Base-by-base conservation (phyloP, 1,140 invertebrate species). In the Zophobas atratus region DNA sequence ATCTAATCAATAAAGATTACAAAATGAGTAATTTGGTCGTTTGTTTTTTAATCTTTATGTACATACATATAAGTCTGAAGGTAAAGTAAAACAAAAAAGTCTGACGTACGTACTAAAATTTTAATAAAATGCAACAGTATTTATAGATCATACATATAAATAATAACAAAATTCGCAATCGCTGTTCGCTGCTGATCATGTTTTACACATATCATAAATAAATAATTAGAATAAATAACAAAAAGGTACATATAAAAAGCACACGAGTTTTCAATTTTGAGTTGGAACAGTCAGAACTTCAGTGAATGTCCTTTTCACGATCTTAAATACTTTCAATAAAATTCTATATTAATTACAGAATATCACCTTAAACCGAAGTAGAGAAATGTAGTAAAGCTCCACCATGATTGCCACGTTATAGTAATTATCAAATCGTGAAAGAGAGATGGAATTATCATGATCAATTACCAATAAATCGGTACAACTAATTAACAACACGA, bases 221-320 rank as follows among this genome's bases (percentile, higher is more conserved):
- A 51, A 51, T 51, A 51, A 51, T 51, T 51, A 51, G 4, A 51
- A 51, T 51, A 51, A 51, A 51, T 51, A 51, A 51, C n/a, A 51
- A 46, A 51, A 51, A n/a, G 2, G 49, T 51, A 51, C 49, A 51
- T 20, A 51, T 51, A 51, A 51, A 51, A 51, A 51, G 49, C 49
- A 51, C 4, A 51, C 20, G 6, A 2, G 4, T n/a, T 2, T 51
- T n/a, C 3, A 46, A 8, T 46, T 46, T 46, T 8, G 43, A n/a
- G n/a, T n/a, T 20, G n/a, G n/a, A n/a, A 5, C 2, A 51, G 49
- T 6, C 2, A 51, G 20, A 5, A 51, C 6, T 51, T 51, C 20
- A 20, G 20, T 51, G 20, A 51, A 51, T 51, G 3, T 46, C 43
- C 43, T 51, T 51, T 51, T 51, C 20, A 2, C n/a, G 2, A 20